Evolutionary conservation across 37 sponge, comb jelly and placozoan genomes (phyloP).

Genomic region (Amphimedon queenslandica): DNA sequence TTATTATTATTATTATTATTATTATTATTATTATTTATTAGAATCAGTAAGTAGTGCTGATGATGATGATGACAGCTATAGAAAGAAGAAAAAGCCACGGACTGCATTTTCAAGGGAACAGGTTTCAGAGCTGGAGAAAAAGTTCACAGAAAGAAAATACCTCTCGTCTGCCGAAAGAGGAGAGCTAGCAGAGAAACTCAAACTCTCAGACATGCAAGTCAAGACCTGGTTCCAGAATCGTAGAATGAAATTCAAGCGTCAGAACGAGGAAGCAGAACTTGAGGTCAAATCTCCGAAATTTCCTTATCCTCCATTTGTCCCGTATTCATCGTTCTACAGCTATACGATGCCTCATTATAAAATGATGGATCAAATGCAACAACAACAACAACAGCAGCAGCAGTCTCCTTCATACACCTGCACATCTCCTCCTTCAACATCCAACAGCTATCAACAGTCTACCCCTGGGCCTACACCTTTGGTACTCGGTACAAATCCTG

Average conservation of each 20-base stretch:
- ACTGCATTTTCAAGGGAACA: slow-evolving; percentile 81
- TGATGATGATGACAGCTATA: slow-evolving; percentile 58
- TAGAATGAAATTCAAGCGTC: slow-evolving; percentile 79
- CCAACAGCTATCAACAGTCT: neutral
- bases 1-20: neutral
- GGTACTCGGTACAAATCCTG: neutral
- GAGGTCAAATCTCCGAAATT: slow-evolving; percentile 67
- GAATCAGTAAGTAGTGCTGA: slow-evolving; percentile 3
- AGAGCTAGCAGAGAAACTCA: slow-evolving; percentile 74
- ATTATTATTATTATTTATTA: neutral
- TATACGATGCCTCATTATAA: too few relatives aligned
- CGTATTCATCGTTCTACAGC: slow-evolving; percentile 15
- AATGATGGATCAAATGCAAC: too few relatives aligned
- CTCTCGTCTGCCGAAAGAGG: slow-evolving; percentile 77
- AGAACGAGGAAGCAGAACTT: slow-evolving; percentile 77
- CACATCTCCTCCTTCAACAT: neutral
- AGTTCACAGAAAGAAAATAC: slow-evolving; percentile 79
- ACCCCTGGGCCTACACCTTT: neutral
- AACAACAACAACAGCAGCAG: too few relatives aligned
- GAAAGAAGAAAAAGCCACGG: slow-evolving; percentile 64
- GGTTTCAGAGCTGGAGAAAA: slow-evolving; percentile 74
- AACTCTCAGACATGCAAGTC: slow-evolving; percentile 81
- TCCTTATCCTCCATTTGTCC: slow-evolving; percentile 39
- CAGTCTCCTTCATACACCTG: too few relatives aligned
- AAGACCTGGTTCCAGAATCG: slow-evolving; percentile 89